Conservation (phyloP, 35 echinoderm and acorn worm species). For the Apostichopus parvimensis region DNA sequence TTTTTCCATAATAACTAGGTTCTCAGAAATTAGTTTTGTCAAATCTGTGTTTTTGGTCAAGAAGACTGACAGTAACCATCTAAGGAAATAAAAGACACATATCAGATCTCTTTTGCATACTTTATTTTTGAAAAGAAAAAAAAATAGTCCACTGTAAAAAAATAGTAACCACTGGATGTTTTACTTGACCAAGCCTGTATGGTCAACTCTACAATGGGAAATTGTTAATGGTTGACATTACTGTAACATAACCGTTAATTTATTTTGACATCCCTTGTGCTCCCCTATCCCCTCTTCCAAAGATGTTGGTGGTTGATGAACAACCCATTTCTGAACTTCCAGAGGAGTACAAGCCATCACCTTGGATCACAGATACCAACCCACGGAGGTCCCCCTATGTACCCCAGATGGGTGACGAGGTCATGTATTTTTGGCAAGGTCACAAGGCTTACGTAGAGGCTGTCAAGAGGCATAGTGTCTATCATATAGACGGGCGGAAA, state of each 20-base stretch:
- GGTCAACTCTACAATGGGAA: no score
- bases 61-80: no score
- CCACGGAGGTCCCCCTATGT: constrained; percentile 84
- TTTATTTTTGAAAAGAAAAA: no score
- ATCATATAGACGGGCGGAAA: constrained; percentile 76
- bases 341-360: constrained; percentile 81
- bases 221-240: no score
- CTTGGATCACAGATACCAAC: constrained; percentile 87
- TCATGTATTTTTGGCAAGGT: constrained; percentile 94
- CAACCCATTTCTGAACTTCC: constrained; percentile 59
- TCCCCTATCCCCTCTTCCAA: constrained; percentile 16
- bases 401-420: constrained; percentile 97
- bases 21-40: no score
- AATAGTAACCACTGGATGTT: background rate
- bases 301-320: constrained; percentile 53
- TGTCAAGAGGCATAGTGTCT: constrained; percentile 80
- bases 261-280: no score
- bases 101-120: no score
- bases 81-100: no score
- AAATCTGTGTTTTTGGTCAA: no score
- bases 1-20: background rate
- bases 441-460: constrained; percentile 86
- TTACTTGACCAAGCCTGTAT: background rate
- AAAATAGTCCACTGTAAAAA: no score
- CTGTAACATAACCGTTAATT: no score